Evolutionary conservation across 2,797 vertebrate genomes (phyloP), one percentile per base, ranked within the genome.

Genomic region (Sciurus carolinensis): DNA sequence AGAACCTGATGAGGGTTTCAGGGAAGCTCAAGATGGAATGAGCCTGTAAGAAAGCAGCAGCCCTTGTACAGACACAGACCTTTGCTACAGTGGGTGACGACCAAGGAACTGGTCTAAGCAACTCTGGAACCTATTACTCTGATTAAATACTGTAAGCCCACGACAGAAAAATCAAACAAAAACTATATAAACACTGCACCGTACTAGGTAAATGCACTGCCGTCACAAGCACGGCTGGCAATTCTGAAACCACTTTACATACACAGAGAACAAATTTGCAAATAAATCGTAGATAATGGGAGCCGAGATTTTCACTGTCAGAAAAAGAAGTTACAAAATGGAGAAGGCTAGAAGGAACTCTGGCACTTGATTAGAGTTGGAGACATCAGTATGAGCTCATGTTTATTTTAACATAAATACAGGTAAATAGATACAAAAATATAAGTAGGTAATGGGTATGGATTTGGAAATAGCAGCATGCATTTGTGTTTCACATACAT

Each of bases 291-390:
- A 95, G 67, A 71, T 7, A 33, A 47, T 0, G 2, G 14, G 12
- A 67, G 33, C 79, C 59, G 54, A 94, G 42, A 94, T 62, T 80
- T 76, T 82, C 91, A 90, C 14, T 69, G 20, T 79, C 79, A 90
- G 57, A 80, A 79, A 89, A 30, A 64, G 18, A 24, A 44, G 14
- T n/a, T 57, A 33, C 5, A 73, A 82, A 28, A 67, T 39, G 64
- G 33, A 14, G 11, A 39, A 64, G 13, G 64, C 24, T 3, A 77
- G 47, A 64, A 50, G 0, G 30, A 66, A 52, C 20, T 47, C 50
- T 72, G 9, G 13, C 59, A 24, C 15, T 77, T 22, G 50, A 67
- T 77, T 44, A 52, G 26, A 66, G 66, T 28, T 73, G 20, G 24
- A 81, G 28, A 81, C 1, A 28, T 44, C 17, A 22, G 54, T 15